These are phyloP conservation scores for Trialeurodes vaporariorum DNA, from an alignment of 1,140 invertebrate species.

Conservation along the genomic window DNA sequence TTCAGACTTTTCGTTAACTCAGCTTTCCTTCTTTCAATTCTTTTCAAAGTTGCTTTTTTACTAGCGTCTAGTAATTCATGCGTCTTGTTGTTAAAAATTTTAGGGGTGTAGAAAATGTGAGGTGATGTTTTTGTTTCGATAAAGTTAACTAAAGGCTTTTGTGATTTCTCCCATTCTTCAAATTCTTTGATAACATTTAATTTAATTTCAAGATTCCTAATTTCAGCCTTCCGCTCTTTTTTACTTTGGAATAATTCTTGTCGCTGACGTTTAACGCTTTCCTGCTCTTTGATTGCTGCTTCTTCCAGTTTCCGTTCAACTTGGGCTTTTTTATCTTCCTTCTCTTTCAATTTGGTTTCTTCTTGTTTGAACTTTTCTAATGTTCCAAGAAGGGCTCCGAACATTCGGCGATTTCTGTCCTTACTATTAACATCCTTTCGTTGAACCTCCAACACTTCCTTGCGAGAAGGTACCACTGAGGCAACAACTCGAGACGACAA, in stretches of 20 bases:
- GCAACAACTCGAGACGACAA: conserved; percentile 38
- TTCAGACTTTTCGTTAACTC: background rate
- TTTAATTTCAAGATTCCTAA: conserved; percentile 81
- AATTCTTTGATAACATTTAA: conserved; percentile 77
- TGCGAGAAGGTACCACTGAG: conserved; percentile 51
- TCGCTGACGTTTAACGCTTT: conserved; percentile 69
- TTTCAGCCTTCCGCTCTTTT: conserved; percentile 76
- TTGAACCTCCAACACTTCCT: conserved; percentile 71
- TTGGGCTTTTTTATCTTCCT: conserved; percentile 72
- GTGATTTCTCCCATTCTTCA: conserved; percentile 73
- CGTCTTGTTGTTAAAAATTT: conserved; percentile 46
- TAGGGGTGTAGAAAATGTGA: conserved; percentile 76
- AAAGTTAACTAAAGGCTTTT: conserved; percentile 63
- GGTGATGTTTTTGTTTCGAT: conserved; percentile 81
- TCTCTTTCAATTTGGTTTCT: conserved; percentile 70
- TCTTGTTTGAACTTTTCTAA: conserved; percentile 91
- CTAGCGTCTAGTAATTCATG: conserved; percentile 36
- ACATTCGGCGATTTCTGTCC: conserved; percentile 83
- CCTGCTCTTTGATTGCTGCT: conserved; percentile 74
- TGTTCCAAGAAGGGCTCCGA: conserved; percentile 85
- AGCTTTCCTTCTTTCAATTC: background rate
- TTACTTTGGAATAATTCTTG: conserved; percentile 73
- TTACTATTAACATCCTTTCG: conserved; percentile 68
- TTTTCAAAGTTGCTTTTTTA: background rate
- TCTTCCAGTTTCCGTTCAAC: conserved; percentile 90